phyloP scores from a whole-genome alignment of 2,113 vertebrate genomes.

The Chloropsis hardwickii region DNA sequence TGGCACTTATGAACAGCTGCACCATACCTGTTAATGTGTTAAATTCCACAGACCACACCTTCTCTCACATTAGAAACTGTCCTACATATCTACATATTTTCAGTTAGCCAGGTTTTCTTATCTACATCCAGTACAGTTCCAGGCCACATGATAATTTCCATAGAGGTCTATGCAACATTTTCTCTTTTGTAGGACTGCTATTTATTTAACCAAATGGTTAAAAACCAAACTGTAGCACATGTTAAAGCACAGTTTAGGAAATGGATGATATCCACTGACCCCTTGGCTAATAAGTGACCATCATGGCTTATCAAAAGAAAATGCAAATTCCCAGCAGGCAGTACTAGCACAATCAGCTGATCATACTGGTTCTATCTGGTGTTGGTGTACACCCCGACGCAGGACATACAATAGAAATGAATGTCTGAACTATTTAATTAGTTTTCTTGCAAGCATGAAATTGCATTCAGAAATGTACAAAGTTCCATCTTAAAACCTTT shows the following conservation, averaged over 20 bases:
- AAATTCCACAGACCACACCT: neutral
- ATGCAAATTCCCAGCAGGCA: neutral
- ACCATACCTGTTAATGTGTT: neutral
- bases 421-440: neutral
- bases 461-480: neutral
- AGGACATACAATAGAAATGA: neutral
- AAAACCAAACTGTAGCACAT: neutral
- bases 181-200: neutral
- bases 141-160: accelerated
- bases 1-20: neutral
- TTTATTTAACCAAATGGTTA: neutral
- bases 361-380: neutral
- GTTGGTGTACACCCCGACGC: neutral
- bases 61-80: neutral
- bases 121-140: neutral
- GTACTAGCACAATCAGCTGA: neutral
- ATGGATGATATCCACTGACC: neutral
- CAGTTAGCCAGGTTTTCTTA: neutral
- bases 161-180: neutral
- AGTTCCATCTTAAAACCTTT: neutral
- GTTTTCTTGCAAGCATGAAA: neutral
- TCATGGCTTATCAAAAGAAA: neutral
- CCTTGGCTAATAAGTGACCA: neutral
- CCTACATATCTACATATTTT: neutral
- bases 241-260: neutral